Base-by-base conservation (phyloP, 2,888 invertebrate species). In the Lissocephala sabroskyi region DNA sequence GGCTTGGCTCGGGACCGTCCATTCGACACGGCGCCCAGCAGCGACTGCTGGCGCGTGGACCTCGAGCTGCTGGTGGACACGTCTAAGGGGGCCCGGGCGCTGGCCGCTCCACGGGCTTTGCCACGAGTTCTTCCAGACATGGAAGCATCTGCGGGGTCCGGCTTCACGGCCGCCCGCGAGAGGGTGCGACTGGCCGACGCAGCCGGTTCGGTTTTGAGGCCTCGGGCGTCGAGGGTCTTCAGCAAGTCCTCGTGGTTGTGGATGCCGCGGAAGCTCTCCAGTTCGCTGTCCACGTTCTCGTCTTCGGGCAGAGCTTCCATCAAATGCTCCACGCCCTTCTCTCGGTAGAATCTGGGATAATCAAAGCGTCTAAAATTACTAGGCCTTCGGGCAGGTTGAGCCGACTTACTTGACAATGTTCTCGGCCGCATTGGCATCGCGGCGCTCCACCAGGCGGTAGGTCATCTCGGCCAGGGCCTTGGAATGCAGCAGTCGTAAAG, bases 401-500 rank as follows among this genome's bases (percentile, higher is more conserved):
- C 1, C 3, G 5, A 79, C 84, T 79, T 79, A 89, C 89, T 85
- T 81, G 2, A 88, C 80, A 43, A 89, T 82, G 49, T 82, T 81
- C 7, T 84, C 80, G 0, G 89, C 86, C 1, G 89, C 89, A 51
- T 87, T 87, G 9, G 67, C 74, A 70, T 91, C 89, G 43, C 85
- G 87, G 51, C 89, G 87, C 52, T 91, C 89, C 1, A 93, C 89
- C 79, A 86, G 89, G 54, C 89, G 79, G 47, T 77, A 75, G 33
- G 96, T 91, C 11, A 95, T 93, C 78, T 92, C 91, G 2, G 92
- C 91, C 61, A 97, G 85, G 1, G 92, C 91, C 59, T 89, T 89
- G 37, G 94, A 89, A 1, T 93, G 89, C 29, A 97, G 85, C 33
- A 95, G 86, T 48, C 88, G 85, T 13, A 96, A 85, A 33, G 87